Conservation (phyloP, 2,888 invertebrate species). For the Caenorhabditis becei region DNA sequence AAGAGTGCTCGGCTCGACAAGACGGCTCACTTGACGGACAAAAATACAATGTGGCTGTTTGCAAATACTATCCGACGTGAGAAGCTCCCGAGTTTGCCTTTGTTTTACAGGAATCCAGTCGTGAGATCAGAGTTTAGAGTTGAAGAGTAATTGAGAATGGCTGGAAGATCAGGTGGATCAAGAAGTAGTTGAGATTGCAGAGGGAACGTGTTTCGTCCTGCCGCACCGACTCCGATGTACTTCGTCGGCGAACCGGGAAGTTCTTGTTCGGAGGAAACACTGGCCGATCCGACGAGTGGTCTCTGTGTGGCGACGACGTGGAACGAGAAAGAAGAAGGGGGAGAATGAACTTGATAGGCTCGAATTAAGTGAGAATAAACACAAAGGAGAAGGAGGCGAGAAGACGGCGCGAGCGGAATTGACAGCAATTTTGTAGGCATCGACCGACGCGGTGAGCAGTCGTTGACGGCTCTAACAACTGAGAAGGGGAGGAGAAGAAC, state of each 20-base stretch:
- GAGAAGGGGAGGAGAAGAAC: conserved; percentile 30
- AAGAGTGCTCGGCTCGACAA: conserved; percentile 51
- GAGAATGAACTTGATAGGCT: conserved; percentile 53
- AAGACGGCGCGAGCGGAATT: conserved; percentile 33
- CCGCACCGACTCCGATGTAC: conserved; percentile 36
- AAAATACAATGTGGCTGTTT: conserved; percentile 59
- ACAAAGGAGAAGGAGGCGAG: background rate
- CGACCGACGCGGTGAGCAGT: conserved; percentile 23
- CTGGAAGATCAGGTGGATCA: background rate
- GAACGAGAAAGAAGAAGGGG: conserved; percentile 16
- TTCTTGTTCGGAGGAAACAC: conserved; percentile 27
- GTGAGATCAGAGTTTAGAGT: background rate
- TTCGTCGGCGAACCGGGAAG: conserved; percentile 31
- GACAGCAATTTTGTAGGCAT: conserved; percentile 58
- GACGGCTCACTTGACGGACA: conserved; percentile 47
- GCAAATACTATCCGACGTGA: conserved; percentile 64
- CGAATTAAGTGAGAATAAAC: conserved; percentile 36
- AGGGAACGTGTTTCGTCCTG: conserved; percentile 50
- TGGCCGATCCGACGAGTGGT: conserved; percentile 51
- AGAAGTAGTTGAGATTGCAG: conserved; percentile 20
- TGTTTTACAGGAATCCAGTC: background rate
- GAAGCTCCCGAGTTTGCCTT: conserved; percentile 13
- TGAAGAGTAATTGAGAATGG: background rate
- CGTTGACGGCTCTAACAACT: conserved; percentile 21
- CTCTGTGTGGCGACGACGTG: conserved; percentile 39